phyloP scores from a whole-genome alignment of 2,797 vertebrate genomes.

The Distichodus sexfasciatus region DNA sequence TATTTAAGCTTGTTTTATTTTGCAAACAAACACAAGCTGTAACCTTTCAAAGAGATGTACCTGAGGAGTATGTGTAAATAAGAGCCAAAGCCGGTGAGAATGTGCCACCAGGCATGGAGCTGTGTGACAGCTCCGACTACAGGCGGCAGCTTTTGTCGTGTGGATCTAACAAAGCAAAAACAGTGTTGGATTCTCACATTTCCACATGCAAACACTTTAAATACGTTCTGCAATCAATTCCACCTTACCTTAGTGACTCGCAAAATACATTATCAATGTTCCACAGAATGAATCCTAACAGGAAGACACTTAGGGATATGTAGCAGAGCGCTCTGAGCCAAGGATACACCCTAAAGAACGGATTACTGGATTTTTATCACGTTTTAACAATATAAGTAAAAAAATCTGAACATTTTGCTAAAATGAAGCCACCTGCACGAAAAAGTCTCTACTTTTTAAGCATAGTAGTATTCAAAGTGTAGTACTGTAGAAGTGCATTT shows the following conservation, averaged over 20 bases:
- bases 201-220: not conserved
- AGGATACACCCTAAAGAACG: constrained; percentile 85
- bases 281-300: constrained; percentile 95
- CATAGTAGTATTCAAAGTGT: too few relatives aligned
- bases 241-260: constrained; percentile 85
- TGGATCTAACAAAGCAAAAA: constrained; percentile 67
- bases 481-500: too few relatives aligned
- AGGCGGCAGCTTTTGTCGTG: constrained; percentile 80
- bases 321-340: constrained; percentile 90
- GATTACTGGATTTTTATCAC: too few relatives aligned
- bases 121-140: constrained; percentile 87
- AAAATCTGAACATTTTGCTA: too few relatives aligned
- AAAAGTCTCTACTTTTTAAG: too few relatives aligned
- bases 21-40: not conserved
- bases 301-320: constrained; percentile 87
- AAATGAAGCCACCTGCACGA: too few relatives aligned
- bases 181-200: not conserved
- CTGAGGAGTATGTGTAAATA: constrained; percentile 97
- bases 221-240: not conserved
- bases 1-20: not conserved
- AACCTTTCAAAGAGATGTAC: constrained; percentile 66
- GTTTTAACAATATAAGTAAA: too few relatives aligned
- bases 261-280: constrained; percentile 97
- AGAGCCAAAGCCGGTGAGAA: constrained; percentile 94
- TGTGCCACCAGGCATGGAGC: constrained; percentile 98